Base-by-base conservation (phyloP, 2,113 vertebrate genomes). In the Megaceryle torquata region DNA sequence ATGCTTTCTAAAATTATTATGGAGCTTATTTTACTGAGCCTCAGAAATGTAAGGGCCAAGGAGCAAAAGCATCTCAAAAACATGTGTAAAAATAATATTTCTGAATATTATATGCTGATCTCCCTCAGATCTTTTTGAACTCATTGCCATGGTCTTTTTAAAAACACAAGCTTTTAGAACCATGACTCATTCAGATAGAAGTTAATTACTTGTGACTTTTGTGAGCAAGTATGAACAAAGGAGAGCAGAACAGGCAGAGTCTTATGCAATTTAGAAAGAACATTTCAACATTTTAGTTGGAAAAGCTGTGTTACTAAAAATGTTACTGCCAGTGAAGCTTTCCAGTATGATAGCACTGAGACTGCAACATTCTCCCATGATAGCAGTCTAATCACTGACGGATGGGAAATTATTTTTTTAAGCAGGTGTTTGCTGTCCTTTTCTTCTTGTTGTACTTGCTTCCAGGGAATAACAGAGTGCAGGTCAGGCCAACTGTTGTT, bases 251-350 rank as follows among this genome's bases (percentile, higher is more conserved):
- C 67, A 88, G 69, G 33, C 37, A 68, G 2, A 59, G 72, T 44
- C 80, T 93, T 93, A 92, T 19, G 83, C 71, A 96, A 91, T 81
- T 95, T 84, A 64, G 50, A 91, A 75, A 75, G 90, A 90, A 93
- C 82, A 83, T 71, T 90, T 90, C 80, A 88, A 60, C 76, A 82
- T 86, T 83, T 90, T 75, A 51, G 29, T 86, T 88, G 78, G 83
- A 95, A 91, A 95, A 84, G 48, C 76, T 75, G 26, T 70, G 72
- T 93, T 89, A 71, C 90, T 92, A 92, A 94, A 96, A 94, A 90
- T 91, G 39, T 64, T 93, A 61, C 69, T 91, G 83, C 57, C 72
- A 82, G 87, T 86, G 86, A 90, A 83, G 35, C 60, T 79, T 86
- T 84, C 61, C 76, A 64, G 44, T 84, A n/a, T 81, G 88, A 85